Base-by-base conservation (phyloP, 2,797 vertebrate genomes). In the Acanthiza pusilla region DNA sequence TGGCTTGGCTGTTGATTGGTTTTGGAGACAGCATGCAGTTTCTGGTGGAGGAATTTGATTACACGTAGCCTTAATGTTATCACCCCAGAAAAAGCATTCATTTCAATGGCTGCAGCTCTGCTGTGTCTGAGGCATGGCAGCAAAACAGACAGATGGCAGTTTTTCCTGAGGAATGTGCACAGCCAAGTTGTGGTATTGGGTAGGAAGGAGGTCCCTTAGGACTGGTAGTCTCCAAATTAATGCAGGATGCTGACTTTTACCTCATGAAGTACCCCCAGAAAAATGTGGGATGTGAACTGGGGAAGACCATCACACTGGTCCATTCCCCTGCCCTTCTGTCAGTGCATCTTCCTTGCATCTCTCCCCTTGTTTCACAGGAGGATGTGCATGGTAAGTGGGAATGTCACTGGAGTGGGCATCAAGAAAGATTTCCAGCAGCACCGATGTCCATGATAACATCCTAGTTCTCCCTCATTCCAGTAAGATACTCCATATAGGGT, bases 331-430 rank as follows among this genome's bases (percentile, higher is more conserved):
- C 36, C 5, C 2, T 70, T 83, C 42, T 57, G 4, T 22, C 26
- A 22, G 9, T 7, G 2, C 9, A 0, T 67, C 32, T 34, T 83
- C 45, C 43, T 76, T 67, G 21, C 34, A 7, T 18, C 10, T 55
- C 26, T 43, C 15, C 21, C 32, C 13, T 77, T 2, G 0, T 36
- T 78, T 61, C 40, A 43, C 11, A 11, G 23, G n/a, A 16, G 9
- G 1, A 6, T 30, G 34, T 26, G 15, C 0, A 0, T 25, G 54
- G 1, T 17, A 30, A 40, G 25, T 25, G 50, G 42, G 51, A 47
- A 15, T 34, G 16, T 65, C 17, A 3, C 40, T 21, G 50, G 40
- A 19, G 23, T 19, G 40, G 30, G n/a, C 23, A 25, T 55, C 53
- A 30, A 17, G 30, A 42, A 62, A 29, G 38, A 57, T 77, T 84